Conservation (phyloP, 2,113 vertebrate genomes). For the Merops nubicus region DNA sequence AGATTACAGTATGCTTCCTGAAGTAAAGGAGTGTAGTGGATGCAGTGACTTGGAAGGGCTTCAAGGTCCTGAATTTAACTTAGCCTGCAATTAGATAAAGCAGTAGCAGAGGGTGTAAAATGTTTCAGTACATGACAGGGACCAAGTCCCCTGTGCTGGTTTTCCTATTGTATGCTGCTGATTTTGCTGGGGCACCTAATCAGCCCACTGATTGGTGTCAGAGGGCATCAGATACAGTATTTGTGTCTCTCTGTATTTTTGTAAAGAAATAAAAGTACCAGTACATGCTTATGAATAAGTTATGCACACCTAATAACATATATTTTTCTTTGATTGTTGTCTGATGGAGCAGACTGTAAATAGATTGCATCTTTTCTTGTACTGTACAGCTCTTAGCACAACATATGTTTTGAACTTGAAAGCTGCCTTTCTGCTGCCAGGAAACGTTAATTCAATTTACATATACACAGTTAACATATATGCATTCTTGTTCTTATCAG, state of each 20-base stretch:
- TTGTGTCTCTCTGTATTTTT: background rate
- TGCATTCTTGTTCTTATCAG: background rate
- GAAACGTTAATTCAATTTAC: background rate
- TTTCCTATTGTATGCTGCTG: background rate
- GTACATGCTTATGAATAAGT: background rate
- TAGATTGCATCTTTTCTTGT: background rate
- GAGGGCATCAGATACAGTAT: background rate
- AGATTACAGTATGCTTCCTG: background rate
- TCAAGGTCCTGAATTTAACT: background rate
- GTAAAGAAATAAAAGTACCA: background rate
- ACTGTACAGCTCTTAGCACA: background rate
- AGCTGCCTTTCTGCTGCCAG: slow-evolving; percentile 29
- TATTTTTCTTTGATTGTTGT: background rate
- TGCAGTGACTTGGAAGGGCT: background rate
- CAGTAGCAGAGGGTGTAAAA: background rate
- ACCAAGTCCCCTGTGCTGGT: background rate
- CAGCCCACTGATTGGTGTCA: background rate
- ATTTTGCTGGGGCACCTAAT: background rate
- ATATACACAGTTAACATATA: background rate
- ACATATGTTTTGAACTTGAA: background rate
- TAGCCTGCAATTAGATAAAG: background rate
- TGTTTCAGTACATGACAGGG: background rate
- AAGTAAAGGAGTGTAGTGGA: background rate
- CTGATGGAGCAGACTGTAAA: background rate
- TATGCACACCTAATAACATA: background rate